A percentile compares a stretch with the other conserved stretches of the same genome.
These are phyloP conservation scores for Actinia equina DNA, from an alignment of 64 coral and sea anemone species.

Conservation along the genomic window DNA sequence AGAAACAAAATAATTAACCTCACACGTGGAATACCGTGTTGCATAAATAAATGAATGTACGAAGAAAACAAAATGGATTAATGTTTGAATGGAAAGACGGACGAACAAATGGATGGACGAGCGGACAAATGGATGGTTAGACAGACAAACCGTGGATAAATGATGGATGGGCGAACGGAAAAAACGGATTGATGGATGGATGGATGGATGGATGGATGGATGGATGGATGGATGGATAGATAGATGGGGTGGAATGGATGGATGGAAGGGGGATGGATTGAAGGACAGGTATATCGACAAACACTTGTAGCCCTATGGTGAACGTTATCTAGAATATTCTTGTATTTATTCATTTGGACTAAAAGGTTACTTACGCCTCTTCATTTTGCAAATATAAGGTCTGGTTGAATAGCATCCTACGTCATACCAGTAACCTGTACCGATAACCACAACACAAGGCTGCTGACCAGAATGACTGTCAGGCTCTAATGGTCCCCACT, in stretches of 20 bases:
- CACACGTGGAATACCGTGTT: no score
- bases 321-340: neutral
- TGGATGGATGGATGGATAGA: neutral
- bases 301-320: neutral
- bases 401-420: conserved; percentile 73
- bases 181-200: neutral
- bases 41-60: no score
- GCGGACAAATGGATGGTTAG: neutral
- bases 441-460: conserved; percentile 79
- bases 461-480: conserved; percentile 90
- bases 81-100: no score
- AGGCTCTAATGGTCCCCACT: conserved; percentile 82
- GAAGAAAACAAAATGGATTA: no score
- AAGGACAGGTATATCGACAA: no score
- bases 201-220: neutral
- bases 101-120: neutral
- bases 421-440: conserved; percentile 83
- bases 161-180: no score
- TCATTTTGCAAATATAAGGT: conserved; percentile 71
- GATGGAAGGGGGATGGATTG: neutral
- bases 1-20: no score
- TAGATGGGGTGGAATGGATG: neutral
- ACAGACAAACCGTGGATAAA: neutral
- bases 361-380: conserved; percentile 60
- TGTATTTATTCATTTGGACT: neutral